A percentile compares a stretch with the other conserved stretches of the same genome.
Evolutionary conservation across 1,140 invertebrate species (phyloP).

Genomic region (Macrocentrus cingulum): DNA sequence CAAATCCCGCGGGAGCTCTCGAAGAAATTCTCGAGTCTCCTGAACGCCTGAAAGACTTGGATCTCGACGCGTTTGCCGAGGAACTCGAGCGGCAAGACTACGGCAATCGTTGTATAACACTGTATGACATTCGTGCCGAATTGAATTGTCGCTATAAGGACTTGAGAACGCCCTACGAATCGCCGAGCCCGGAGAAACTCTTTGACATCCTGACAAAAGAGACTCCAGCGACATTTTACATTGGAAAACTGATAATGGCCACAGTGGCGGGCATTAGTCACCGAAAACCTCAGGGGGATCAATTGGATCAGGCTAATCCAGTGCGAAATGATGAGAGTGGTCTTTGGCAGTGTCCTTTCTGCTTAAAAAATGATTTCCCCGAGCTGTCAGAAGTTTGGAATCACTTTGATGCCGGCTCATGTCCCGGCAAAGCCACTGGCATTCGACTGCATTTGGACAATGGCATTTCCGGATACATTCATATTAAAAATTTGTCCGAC

Average conservation of each 20-base stretch:
- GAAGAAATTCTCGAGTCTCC: constrained; percentile 97
- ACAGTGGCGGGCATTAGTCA: constrained; percentile 77
- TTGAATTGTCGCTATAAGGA: constrained; percentile 96
- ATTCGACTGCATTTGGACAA: constrained; percentile 90
- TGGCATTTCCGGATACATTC: constrained; percentile 91
- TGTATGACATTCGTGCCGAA: constrained; percentile 97
- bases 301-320: constrained; percentile 93
- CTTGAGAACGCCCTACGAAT: constrained; percentile 76
- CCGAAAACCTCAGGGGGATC: constrained; percentile 87
- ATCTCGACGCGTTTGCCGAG: constrained; percentile 97
- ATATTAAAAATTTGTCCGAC: constrained; percentile 93
- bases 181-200: constrained; percentile 81
- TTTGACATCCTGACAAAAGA: constrained; percentile 97
- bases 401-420: constrained; percentile 94
- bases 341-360: constrained; percentile 97
- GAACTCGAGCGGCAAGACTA: constrained; percentile 94
- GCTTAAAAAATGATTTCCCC: constrained; percentile 91
- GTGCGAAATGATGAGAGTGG: constrained; percentile 91
- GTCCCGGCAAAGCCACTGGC: constrained; percentile 93
- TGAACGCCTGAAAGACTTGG: constrained; percentile 92
- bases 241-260: constrained; percentile 83
- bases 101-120: constrained; percentile 95
- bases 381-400: constrained; percentile 97
- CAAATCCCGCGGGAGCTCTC: constrained; percentile 93
- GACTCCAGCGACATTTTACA: constrained; percentile 91